These are phyloP conservation scores for Hypocryptadius cinnamomeus DNA, from an alignment of 2,113 vertebrate genomes.

Conservation along the genomic window DNA sequence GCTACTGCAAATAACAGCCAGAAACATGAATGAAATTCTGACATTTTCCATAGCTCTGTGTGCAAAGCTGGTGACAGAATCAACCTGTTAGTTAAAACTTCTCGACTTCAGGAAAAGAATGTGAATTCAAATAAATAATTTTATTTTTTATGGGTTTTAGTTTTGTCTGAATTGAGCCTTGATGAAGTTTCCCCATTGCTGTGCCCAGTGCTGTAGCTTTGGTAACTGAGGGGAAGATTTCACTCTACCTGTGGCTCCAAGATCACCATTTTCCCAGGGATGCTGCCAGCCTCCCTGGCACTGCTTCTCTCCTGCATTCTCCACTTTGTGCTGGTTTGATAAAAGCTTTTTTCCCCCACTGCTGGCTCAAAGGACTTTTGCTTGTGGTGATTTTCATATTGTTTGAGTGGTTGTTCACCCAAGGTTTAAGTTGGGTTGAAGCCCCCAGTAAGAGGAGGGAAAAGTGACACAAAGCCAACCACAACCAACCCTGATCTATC, in stretches of 20 bases:
- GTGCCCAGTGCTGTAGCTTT: neutral
- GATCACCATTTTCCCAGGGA: neutral
- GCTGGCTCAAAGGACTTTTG: neutral
- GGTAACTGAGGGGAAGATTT: neutral
- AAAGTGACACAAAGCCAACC: neutral
- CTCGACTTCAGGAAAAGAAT: neutral
- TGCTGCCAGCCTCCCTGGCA: neutral
- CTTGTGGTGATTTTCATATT: neutral
- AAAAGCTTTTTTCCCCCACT: neutral
- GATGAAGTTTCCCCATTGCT: neutral
- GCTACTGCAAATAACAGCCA: neutral
- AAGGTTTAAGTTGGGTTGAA: neutral
- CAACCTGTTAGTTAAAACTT: neutral
- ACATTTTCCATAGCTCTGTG: neutral
- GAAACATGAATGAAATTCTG: neutral
- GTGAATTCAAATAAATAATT: neutral
- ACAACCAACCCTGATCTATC: neutral
- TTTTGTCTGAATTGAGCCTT: neutral
- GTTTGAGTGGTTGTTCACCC: neutral
- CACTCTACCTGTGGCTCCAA: accelerated
- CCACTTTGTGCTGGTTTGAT: neutral
- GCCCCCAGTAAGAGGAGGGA: neutral
- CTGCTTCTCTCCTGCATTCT: neutral
- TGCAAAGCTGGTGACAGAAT: neutral
- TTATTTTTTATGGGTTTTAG: neutral